Evolutionary conservation across 2,113 vertebrate genomes (phyloP), one percentile per base, ranked within the genome.

Genomic region (Tylochromis polylepis): DNA sequence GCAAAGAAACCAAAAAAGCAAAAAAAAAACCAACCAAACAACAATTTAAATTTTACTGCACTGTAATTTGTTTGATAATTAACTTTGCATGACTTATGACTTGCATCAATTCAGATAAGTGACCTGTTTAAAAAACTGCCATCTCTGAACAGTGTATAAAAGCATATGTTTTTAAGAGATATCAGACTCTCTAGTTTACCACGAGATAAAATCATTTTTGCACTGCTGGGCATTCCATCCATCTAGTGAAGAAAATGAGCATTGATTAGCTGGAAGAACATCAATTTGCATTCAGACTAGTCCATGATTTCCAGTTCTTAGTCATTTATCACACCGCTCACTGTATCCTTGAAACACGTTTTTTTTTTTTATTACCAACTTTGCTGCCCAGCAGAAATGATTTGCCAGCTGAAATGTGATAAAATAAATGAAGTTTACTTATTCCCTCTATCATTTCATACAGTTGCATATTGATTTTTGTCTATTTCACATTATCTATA

Each of bases 291-390:
- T 91, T 89, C 62, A 70, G 79, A 51, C 65, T 53, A 27, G 18
- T 80, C 65, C 57, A 43, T 60, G 75, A 79, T 75, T 88, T 87
- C 36, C 34, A 90, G 58, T 80, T 84, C 79, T 86, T 79, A 49
- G 55, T 81, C 87, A 92, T 94, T 83, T 78, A 92, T 94, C 90
- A 90, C 79, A 55, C 86, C 58, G 59, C 20, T 91, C 79, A 75
- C 59, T 90, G 85, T 78, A 59, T 31, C 70, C 67, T 49, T 43
- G 8, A 88, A 85, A 72, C 34, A 31, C 22, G 14, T 85, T 81
- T 88, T 75, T 79, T 41, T 65, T 11, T 2, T 29, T 29, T 29
- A 6, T 15, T 4, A 51, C 24, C 36, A 56, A 53, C 46, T 90
- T 87, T 88, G 43, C 57, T 31, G 55, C 84, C 70, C 22, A 27